Percentiles rank a stretch among this genome's conserved stretches.
phyloP scores from a whole-genome alignment of 1,140 invertebrate genomes.

The Drosophila fuyamai region DNA sequence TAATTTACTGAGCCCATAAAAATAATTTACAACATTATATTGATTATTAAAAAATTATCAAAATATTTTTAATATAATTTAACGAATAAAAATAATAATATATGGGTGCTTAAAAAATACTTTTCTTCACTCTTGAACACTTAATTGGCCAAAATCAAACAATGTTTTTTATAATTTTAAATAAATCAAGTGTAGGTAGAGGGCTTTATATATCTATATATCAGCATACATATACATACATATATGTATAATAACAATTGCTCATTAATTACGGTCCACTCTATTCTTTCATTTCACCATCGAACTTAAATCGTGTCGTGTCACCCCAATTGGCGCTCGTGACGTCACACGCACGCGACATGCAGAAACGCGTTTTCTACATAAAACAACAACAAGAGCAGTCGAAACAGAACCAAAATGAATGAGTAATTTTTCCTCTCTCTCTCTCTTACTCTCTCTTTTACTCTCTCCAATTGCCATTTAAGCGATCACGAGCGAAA shows the following conservation, averaged over 20 bases:
- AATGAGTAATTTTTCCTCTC: constrained; percentile 31
- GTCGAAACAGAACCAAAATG: constrained; percentile 20
- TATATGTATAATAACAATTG: no score
- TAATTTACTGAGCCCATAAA: no score
- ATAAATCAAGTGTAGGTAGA: not conserved
- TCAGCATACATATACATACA: no score
- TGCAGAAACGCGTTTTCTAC: constrained; percentile 59
- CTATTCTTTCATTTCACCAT: constrained; percentile 18
- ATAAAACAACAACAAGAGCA: constrained; percentile 15
- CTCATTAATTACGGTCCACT: not conserved
- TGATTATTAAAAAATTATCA: no score
- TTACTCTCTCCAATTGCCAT: constrained; percentile 20
- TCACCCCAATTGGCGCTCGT: constrained; percentile 42
- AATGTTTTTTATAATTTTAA: not conserved
- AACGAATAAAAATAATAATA: no score
- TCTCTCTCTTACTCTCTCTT: constrained; percentile 4
- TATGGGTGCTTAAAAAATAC: no score
- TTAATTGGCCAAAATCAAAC: no score
- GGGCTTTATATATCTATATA: no score
- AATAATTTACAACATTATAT: no score
- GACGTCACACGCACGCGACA: constrained; percentile 65
- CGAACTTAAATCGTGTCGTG: constrained; percentile 4
- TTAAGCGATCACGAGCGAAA: constrained; percentile 25
- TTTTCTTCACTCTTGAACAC: no score
- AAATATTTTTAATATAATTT: no score